Conservation (phyloP, 2,797 vertebrate genomes). For the Rhinophrynus dorsalis region DNA sequence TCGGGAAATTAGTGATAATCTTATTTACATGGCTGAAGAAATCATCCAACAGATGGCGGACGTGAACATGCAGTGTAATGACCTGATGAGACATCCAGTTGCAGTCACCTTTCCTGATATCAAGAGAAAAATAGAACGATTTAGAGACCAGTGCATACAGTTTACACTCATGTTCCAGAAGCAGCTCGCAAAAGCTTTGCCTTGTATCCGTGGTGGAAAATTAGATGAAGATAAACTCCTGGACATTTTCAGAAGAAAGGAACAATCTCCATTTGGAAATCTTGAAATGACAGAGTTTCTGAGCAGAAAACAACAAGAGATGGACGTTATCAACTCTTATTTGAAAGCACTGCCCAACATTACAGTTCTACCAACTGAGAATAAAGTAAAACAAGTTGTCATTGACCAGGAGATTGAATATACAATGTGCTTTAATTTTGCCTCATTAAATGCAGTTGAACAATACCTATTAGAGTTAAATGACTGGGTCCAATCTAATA, state of each 20-base stretch:
- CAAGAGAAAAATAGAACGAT: slow-evolving; percentile 42
- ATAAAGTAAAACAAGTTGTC: slow-evolving; percentile 37
- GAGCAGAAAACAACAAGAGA: slow-evolving; percentile 38
- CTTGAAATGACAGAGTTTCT: slow-evolving; percentile 26
- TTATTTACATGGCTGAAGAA: slow-evolving; percentile 39
- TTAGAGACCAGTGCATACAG: slow-evolving; percentile 44
- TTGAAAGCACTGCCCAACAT: slow-evolving; percentile 45
- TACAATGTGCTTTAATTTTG: slow-evolving; percentile 47
- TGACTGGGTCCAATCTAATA: not conserved
- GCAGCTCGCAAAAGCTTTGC: slow-evolving; percentile 47
- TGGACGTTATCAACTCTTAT: slow-evolving; percentile 43
- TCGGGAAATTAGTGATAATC: slow-evolving; percentile 49
- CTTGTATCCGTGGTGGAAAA: slow-evolving; percentile 48
- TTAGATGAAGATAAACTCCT: slow-evolving; percentile 42
- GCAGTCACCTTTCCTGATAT: slow-evolving; percentile 49
- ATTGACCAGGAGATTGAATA: slow-evolving; percentile 31
- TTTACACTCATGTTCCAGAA: slow-evolving; percentile 52
- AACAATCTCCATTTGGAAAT: slow-evolving; percentile 38
- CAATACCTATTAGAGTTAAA: slow-evolving; percentile 27
- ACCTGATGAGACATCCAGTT: slow-evolving; percentile 50
- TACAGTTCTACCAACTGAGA: slow-evolving; percentile 33
- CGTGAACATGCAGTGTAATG: slow-evolving; percentile 46
- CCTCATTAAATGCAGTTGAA: slow-evolving; percentile 41
- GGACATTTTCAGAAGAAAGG: slow-evolving; percentile 25
- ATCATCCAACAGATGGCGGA: slow-evolving; percentile 55